Base-by-base conservation (phyloP, 2,888 invertebrate genomes). In the Ophioninae sp. region DNA sequence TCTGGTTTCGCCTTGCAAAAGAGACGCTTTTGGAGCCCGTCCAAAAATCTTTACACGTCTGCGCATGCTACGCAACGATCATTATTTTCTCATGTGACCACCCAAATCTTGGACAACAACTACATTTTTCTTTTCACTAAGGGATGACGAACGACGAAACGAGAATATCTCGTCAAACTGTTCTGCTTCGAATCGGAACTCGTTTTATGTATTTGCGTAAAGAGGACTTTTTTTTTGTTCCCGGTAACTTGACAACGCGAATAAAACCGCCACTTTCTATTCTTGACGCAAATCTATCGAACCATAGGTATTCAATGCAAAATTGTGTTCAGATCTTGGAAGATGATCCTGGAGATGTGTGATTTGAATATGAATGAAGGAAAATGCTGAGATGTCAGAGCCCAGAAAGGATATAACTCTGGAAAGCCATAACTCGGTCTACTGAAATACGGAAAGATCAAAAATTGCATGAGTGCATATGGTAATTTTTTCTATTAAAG, bases 21-120 rank as follows among this genome's bases (percentile, higher is more conserved):
- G 44, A 41, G 81, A 39, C 73, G 73, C 37, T 61, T 61, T 82
- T 82, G 82, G 82, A 82, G 82, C 61, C 72, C 63, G 68, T 82
- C 82, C 82, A 82, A 78, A 61, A 82, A 67, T 37, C 73, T 78
- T 63, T 78, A 61, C 51, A 39, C 44, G 23, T 69, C 13, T 67
- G 41, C 76, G 23, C 20, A 51, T 51, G 58, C 56, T 37, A 56
- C 69, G 22, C 9, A 37, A 65, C 23, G 39, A 30, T 9, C 17
- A 44, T 59, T 56, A 51, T 44, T 68, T 56, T 68, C 67, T 78
- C 78, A 63, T 61, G 73, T 69, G 56, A 69, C 63, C 69, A 8
- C 59, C 0, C 59, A 5, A 51, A 51, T 51, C 13, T 51, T 51
- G 44, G 44, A 44, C 51, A 17, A 51, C 13, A 51, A 51, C 17